These are phyloP conservation scores for Ganaspis sp. DNA, from an alignment of 1,140 invertebrate genomes.

Conservation along the genomic window DNA sequence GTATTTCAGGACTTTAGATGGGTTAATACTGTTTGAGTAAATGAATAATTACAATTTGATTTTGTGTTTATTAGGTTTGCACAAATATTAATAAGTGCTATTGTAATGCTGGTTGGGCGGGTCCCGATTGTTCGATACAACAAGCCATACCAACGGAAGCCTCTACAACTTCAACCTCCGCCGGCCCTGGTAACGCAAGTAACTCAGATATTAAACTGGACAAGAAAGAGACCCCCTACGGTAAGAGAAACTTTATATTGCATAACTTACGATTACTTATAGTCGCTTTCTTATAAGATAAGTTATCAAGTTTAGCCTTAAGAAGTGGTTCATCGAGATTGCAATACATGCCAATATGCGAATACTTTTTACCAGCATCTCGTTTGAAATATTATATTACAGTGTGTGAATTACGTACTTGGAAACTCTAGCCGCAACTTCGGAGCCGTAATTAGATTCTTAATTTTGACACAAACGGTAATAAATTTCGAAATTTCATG, in stretches of 20 bases:
- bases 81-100: conserved; percentile 95
- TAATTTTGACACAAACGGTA: background rate
- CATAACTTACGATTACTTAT: conserved; percentile 20
- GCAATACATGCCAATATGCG: background rate
- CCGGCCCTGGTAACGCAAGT: conserved; percentile 70
- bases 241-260: conserved; percentile 75
- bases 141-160: conserved; percentile 80
- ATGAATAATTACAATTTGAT: background rate
- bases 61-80: conserved; percentile 83
- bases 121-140: conserved; percentile 90
- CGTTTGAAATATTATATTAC: background rate
- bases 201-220: conserved; percentile 84
- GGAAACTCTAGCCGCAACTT: background rate
- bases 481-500: background rate
- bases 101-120: conserved; percentile 92
- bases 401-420: background rate
- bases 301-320: background rate
- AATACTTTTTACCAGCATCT: background rate
- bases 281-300: background rate
- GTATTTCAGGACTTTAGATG: background rate
- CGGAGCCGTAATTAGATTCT: background rate
- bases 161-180: conserved; percentile 73
- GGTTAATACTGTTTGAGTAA: no score
- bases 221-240: conserved; percentile 92
- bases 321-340: background rate